Base-by-base conservation (phyloP, 2,888 invertebrate genomes). In the Melanophora roralis region DNA sequence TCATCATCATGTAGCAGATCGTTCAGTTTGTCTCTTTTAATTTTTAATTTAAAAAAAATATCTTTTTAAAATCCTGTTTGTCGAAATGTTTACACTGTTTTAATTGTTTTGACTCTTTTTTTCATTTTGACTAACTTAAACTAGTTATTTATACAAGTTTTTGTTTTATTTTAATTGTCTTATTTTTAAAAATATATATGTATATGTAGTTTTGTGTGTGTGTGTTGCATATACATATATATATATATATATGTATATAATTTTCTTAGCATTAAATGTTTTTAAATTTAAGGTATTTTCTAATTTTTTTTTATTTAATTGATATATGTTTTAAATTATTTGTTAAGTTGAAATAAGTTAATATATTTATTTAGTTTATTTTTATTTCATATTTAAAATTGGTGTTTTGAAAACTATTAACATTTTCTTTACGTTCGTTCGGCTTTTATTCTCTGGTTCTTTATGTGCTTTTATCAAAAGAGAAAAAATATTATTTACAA, bases 341-440 rank as follows among this genome's bases (percentile, higher is more conserved):
- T 14, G 9, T 73, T 68, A 57, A 27, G 27, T 27, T 3, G 6
- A 27, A 27, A 27, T 27, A 5, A 27, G 27, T 27, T 5, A 6
- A 27, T 27, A 5, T 27, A 27, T 5, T 27, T 75, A 62, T 72
- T 72, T 60, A n/a, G 21, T 72, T 67, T 71, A 59, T 64, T 68
- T 69, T 21, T 62, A n/a, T 60, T 77, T 72, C 49, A 40, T 64
- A 59, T 65, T 68, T 59, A 83, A 83, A 84, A 84, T 83, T 83
- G 83, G 83, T 83, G 82, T 83, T 83, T 82, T 76, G 67, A 81
- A 83, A 82, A 83, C 82, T 83, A 83, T 83, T 84, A 83, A 83
- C 82, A 74, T 81, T 83, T 81, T 81, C 76, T 78, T 76, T 81
- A 64, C 65, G 6, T 6, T 5, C 6, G 45, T 55, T 81, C 64